Base-by-base conservation (phyloP, 2,797 vertebrate genomes). In the Pipistrellus pipistrellus region DNA sequence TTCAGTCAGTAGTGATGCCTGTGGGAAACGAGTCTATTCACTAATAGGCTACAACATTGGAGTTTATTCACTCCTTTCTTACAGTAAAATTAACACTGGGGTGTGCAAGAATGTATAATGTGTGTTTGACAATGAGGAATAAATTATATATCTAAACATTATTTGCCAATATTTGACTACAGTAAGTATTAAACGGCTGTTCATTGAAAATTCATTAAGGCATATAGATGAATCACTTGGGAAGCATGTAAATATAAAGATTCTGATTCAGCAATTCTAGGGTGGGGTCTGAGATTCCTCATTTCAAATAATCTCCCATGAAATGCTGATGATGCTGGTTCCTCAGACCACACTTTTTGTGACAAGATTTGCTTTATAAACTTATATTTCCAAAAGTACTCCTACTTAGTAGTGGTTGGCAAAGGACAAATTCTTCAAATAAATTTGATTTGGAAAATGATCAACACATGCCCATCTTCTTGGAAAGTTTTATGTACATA, bases 111-210 rank as follows among this genome's bases (percentile, higher is more conserved):
- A 38, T 48, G 59, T 68, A 81, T 71, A 93, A 71, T 17, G 11
- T 81, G 64, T 81, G 25, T 80, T 64, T 93, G 41, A 84, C 21
- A 73, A 68, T 89, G 55, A 85, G 3, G 27, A 69, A 7, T 73
- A 86, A 91, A 80, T 23, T 20, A 75, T 89, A 32, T 68, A 75
- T 69, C 62, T 90, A 53, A 92, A 76, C 87, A 44, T 81, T 90
- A 51, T 8, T 88, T 90, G n/a, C 14, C 11, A 78, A 80, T 78
- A 75, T 84, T 30, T 87, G 77, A 86, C 51, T 85, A 66, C 1
- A 84, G 27, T 44, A 92, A 27, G 15, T 69, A 12, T 86, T 93
- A 51, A 92, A 57, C 11, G 81, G 77, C 64, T 71, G 18, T 71
- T 14, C 41, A 90, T 0, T 81, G 71, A 89, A 93, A 87, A 90